Conservation (phyloP, 2,797 vertebrate species). For the Onychomys arenicola region DNA sequence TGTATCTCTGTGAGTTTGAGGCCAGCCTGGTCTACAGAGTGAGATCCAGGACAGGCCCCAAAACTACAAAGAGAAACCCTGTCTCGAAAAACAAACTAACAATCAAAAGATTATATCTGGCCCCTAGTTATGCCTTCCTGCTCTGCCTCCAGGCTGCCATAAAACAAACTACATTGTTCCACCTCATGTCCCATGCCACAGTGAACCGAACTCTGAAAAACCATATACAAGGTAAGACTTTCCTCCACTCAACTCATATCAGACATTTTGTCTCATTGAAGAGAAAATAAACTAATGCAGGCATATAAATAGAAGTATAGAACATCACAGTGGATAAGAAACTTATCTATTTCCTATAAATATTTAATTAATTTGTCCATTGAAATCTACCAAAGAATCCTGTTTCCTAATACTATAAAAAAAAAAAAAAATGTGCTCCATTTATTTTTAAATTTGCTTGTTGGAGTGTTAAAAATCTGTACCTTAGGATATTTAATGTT, state of each 20-base stretch:
- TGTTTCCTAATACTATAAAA: neutral
- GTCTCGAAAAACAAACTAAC: too few relatives aligned
- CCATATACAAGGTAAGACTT: neutral
- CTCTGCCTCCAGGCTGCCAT: neutral
- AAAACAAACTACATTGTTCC: neutral
- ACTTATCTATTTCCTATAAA: too few relatives aligned
- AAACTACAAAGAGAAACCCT: too few relatives aligned
- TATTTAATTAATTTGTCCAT: neutral
- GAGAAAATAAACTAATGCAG: neutral
- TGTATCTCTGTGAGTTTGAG: too few relatives aligned
- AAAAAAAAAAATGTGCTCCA: neutral
- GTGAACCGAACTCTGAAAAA: neutral
- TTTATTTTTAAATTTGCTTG: neutral
- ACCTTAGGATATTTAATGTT: neutral
- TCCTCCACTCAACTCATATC: too few relatives aligned
- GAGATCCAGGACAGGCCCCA: too few relatives aligned
- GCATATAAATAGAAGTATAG: neutral
- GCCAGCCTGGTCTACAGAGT: too few relatives aligned
- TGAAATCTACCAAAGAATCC: neutral
- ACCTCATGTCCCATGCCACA: neutral
- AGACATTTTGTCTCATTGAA: neutral
- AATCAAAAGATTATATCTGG: neutral
- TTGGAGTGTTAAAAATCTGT: neutral
- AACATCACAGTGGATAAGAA: neutral
- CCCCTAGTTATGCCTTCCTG: too few relatives aligned